These are phyloP conservation scores for Hoplodrina blanda DNA, from an alignment of 2,888 invertebrate genomes.

Conservation along the genomic window DNA sequence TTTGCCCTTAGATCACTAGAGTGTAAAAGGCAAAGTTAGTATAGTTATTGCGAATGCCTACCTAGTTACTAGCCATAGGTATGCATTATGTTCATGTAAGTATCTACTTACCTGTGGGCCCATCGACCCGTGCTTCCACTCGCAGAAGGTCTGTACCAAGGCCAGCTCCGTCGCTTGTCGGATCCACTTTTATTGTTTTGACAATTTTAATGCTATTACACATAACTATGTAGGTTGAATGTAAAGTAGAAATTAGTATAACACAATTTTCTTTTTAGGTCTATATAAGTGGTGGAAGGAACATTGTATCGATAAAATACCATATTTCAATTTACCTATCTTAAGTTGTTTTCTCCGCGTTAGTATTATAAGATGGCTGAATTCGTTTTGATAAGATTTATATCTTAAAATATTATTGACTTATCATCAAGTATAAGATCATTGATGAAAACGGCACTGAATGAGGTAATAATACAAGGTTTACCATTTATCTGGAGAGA, in stretches of 20 bases:
- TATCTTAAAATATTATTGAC: slow-evolving; percentile 21
- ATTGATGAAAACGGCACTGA: slow-evolving; percentile 16
- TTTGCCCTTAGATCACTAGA: neutral
- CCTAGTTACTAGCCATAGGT: neutral
- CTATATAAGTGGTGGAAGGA: too few species aligned
- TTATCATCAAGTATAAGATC: slow-evolving; percentile 32
- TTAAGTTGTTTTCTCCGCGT: neutral
- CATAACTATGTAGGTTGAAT: neutral
- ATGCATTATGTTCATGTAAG: slow-evolving; percentile 3
- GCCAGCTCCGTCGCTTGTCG: slow-evolving; percentile 30
- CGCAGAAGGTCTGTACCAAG: slow-evolving; percentile 75
- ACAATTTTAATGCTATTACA: slow-evolving; percentile 25
- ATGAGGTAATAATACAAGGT: neutral
- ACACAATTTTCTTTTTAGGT: too few species aligned
- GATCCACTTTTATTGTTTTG: slow-evolving; percentile 25
- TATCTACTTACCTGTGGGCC: slow-evolving; percentile 25
- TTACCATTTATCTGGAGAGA: neutral
- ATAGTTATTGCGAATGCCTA: neutral
- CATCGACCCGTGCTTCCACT: slow-evolving; percentile 70
- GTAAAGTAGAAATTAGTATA: too few species aligned
- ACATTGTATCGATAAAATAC: neutral
- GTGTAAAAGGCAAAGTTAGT: neutral
- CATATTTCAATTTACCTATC: neutral
- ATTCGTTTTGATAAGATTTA: slow-evolving; percentile 33
- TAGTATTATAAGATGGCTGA: neutral